Evolutionary conservation across 2,113 vertebrate species (phyloP).

Genomic region (Phoenicopterus ruber): DNA sequence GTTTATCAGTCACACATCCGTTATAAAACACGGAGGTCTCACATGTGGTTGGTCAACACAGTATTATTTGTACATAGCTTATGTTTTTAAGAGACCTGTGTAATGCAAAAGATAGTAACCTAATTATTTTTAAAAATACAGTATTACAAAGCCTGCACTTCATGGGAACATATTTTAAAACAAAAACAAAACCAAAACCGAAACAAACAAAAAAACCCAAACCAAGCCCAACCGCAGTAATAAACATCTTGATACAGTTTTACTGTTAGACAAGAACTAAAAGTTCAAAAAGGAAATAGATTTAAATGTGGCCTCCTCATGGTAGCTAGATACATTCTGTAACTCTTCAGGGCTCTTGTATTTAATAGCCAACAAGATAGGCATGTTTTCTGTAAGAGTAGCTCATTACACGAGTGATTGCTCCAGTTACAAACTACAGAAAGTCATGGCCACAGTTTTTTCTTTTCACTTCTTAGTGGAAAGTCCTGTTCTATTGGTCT

Average conservation of each 20-base stretch:
- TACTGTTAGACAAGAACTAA: background rate
- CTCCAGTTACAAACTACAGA: background rate
- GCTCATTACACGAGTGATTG: background rate
- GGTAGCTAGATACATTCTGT: background rate
- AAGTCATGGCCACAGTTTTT: background rate
- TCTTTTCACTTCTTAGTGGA: background rate
- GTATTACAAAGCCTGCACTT: background rate
- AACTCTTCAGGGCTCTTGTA: background rate
- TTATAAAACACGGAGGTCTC: background rate
- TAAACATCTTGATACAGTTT: background rate
- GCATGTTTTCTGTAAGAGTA: background rate
- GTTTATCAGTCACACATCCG: background rate
- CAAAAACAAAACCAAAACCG: background rate
- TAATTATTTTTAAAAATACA: background rate
- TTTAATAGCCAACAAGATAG: background rate
- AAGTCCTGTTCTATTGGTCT: background rate
- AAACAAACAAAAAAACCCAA: too few species aligned
- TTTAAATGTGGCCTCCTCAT: background rate
- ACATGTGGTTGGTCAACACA: background rate
- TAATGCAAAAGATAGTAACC: background rate
- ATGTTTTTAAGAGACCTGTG: background rate
- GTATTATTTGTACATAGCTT: background rate
- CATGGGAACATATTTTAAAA: background rate
- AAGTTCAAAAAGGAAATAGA: background rate
- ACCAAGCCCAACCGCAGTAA: background rate